phyloP scores from a whole-genome alignment of 2,113 vertebrate species.

The Hippoglossus stenolepis region DNA sequence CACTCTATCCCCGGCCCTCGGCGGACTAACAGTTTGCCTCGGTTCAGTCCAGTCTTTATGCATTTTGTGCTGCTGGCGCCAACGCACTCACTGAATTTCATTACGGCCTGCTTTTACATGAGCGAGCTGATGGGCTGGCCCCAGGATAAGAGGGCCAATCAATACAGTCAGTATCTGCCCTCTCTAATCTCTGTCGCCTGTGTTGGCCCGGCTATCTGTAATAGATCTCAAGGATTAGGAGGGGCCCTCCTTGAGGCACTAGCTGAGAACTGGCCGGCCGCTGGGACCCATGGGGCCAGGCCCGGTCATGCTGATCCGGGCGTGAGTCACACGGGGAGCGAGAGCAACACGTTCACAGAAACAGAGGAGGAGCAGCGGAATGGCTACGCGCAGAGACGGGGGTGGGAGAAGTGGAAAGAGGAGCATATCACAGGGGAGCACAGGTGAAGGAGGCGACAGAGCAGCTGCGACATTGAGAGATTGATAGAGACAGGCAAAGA shows the following conservation, averaged over 20 bases:
- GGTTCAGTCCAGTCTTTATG: slow-evolving; percentile 50
- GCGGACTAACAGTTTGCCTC: slow-evolving; percentile 40
- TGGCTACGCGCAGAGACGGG: slow-evolving; percentile 26
- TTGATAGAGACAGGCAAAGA: slow-evolving; percentile 45
- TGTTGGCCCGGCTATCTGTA: slow-evolving; percentile 83
- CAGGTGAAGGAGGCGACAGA: slow-evolving; percentile 19
- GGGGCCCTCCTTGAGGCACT: slow-evolving; percentile 76
- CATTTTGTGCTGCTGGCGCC: slow-evolving; percentile 67
- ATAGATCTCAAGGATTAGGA: slow-evolving; percentile 86
- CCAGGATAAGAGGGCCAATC: slow-evolving; percentile 79
- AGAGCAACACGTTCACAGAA: slow-evolving; percentile 30
- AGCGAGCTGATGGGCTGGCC: slow-evolving; percentile 71
- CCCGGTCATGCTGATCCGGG: slow-evolving; percentile 58
- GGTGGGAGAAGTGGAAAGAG: slow-evolving; percentile 30
- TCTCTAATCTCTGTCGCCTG: slow-evolving; percentile 83
- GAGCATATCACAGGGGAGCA: slow-evolving; percentile 15
- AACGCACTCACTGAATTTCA: slow-evolving; percentile 79
- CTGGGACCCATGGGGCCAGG: slow-evolving; percentile 40
- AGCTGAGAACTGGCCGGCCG: slow-evolving; percentile 54
- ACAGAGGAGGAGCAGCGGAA: slow-evolving; percentile 9
- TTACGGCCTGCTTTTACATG: slow-evolving; percentile 79
- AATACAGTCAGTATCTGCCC: slow-evolving; percentile 84
- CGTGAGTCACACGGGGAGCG: slow-evolving; percentile 57
- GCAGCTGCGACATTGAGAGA: slow-evolving; percentile 37
- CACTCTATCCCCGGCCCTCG: slow-evolving; percentile 14